Conservation (phyloP, 2,888 invertebrate genomes). For the Drosophila meridiana region DNA sequence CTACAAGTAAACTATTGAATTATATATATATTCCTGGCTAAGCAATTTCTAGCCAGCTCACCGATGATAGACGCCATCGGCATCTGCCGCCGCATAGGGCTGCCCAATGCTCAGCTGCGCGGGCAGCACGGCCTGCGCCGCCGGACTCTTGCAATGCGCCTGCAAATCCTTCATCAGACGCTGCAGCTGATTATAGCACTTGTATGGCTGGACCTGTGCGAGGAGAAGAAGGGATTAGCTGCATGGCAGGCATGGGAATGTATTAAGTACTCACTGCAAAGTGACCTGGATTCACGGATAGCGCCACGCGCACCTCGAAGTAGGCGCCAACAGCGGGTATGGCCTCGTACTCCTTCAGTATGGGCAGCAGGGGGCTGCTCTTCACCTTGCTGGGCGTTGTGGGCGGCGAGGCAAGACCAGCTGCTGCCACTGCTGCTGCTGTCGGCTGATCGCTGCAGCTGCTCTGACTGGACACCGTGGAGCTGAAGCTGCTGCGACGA, state of each 20-base stretch:
- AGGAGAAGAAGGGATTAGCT: neutral
- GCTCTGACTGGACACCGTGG: constrained; percentile 63
- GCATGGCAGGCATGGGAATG: neutral
- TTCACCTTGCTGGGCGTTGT: constrained; percentile 45
- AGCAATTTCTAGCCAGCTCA: constrained; percentile 78
- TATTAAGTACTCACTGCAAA: constrained; percentile 76
- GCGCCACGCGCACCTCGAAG: constrained; percentile 90
- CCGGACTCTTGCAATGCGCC: constrained; percentile 86
- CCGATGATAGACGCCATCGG: constrained; percentile 91
- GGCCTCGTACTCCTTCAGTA: constrained; percentile 71
- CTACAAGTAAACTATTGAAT: constrained; percentile 74
- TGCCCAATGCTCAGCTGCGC: constrained; percentile 86
- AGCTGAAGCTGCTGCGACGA: constrained; percentile 64
- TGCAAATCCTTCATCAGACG: constrained; percentile 89
- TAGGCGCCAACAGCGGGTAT: constrained; percentile 85
- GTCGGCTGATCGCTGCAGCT: constrained; percentile 61
- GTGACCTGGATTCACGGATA: constrained; percentile 90
- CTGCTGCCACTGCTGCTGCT: constrained; percentile 56
- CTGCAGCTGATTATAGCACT: constrained; percentile 85
- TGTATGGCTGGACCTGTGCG: constrained; percentile 86
- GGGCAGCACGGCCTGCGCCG: constrained; percentile 84
- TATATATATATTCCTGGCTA: neutral
- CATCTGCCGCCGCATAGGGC: constrained; percentile 88
- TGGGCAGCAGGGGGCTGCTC: constrained; percentile 7
- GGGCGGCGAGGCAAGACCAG: constrained; percentile 46